phyloP scores from a whole-genome alignment of 2,797 vertebrate genomes.

The Sebastes vulpes region DNA sequence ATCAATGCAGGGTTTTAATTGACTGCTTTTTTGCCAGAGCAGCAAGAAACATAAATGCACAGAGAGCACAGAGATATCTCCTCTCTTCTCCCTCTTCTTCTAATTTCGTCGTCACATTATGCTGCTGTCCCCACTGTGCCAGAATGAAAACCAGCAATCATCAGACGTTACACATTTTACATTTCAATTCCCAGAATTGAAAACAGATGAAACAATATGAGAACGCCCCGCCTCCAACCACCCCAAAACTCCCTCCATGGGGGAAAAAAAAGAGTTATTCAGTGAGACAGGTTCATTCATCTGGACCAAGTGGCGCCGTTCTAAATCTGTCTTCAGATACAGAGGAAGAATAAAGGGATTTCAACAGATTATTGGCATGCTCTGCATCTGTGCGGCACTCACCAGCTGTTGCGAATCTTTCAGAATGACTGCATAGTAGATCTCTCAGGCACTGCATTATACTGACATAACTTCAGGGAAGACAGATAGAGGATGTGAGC shows the following conservation, averaged over 20 bases:
- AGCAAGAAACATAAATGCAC: slow-evolving; percentile 60
- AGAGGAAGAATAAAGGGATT: slow-evolving; percentile 74
- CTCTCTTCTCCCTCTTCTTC: slow-evolving; percentile 26
- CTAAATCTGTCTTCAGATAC: slow-evolving; percentile 80
- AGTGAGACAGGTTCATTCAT: slow-evolving; percentile 68
- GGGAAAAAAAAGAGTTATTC: slow-evolving; percentile 30
- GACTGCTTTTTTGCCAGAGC: slow-evolving; percentile 57
- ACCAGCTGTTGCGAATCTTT: slow-evolving; percentile 76
- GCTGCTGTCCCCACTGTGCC: slow-evolving; percentile 34
- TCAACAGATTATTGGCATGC: slow-evolving; percentile 78
- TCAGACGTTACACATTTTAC: slow-evolving; percentile 64
- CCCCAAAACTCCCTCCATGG: slow-evolving; percentile 28
- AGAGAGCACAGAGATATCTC: slow-evolving; percentile 44
- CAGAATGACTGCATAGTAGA: slow-evolving; percentile 14
- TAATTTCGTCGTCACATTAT: slow-evolving; percentile 66
- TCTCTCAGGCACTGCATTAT: slow-evolving; percentile 59
- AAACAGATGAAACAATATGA: slow-evolving; percentile 66
- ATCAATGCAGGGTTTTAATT: slow-evolving; percentile 75
- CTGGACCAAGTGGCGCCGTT: slow-evolving; percentile 68
- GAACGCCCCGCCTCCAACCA: slow-evolving; percentile 9
- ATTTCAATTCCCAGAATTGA: slow-evolving; percentile 68
- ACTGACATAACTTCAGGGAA: slow-evolving; percentile 63
- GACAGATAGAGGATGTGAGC: slow-evolving; percentile 35
- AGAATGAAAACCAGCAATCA: slow-evolving; percentile 65
- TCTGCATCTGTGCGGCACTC: slow-evolving; percentile 67